A percentile compares a stretch with the other conserved stretches of the same genome.
These are phyloP conservation scores for Lysiphlebus fabarum DNA, from an alignment of 1,140 invertebrate genomes.

Conservation along the genomic window DNA sequence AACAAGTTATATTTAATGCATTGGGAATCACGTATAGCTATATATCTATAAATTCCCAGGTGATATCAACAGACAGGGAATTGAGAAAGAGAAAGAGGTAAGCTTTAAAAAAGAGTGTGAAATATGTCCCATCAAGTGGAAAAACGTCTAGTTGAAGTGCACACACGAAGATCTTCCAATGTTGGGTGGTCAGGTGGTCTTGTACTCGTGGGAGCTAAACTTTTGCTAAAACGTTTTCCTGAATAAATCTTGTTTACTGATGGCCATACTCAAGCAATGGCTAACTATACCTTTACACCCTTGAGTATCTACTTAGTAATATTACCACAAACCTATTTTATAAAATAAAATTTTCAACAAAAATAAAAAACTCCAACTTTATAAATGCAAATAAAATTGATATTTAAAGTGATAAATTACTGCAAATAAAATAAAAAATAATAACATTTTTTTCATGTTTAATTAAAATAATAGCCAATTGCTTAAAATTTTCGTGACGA, in stretches of 20 bases:
- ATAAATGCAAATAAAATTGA: too few relatives aligned
- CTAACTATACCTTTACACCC: constrained; percentile 2
- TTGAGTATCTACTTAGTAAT: neutral
- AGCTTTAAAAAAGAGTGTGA: constrained; percentile 30
- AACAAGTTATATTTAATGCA: constrained; percentile 34
- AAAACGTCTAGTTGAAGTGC: constrained; percentile 15
- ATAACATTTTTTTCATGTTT: too few relatives aligned
- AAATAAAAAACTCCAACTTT: too few relatives aligned
- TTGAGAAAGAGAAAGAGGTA: constrained; percentile 1
- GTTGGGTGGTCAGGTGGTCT: constrained; percentile 9
- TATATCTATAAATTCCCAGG: constrained; percentile 9
- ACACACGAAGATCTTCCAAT: neutral
- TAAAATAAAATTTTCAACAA: too few relatives aligned
- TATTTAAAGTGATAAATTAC: too few relatives aligned
- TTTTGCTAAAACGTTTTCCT: constrained; percentile 45
- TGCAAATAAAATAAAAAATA: too few relatives aligned
- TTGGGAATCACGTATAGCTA: constrained; percentile 40
- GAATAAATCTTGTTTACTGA: constrained; percentile 49
- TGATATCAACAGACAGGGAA: constrained; percentile 1
- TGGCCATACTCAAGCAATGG: constrained; percentile 44
- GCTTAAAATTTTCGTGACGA: too few relatives aligned
- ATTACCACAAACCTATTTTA: too few relatives aligned
- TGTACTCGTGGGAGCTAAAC: constrained; percentile 38
- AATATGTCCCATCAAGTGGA: constrained; percentile 43
- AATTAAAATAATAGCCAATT: too few relatives aligned